Percentiles rank a stretch among this genome's conserved stretches.
Conservation (phyloP, 1,140 invertebrate species). For the Pentalonia nigronervosa region DNA sequence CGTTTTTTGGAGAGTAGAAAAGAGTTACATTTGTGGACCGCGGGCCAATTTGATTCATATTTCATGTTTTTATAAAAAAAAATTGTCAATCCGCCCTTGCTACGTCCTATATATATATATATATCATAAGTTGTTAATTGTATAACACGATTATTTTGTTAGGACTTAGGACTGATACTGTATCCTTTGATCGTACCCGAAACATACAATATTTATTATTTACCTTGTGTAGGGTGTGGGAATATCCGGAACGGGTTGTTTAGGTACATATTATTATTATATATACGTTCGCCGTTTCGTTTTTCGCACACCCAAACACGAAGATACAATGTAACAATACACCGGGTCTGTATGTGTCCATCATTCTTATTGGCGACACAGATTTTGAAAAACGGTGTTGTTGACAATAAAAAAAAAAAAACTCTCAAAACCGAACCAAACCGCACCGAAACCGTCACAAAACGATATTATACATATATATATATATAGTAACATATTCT, state of each 20-base stretch:
- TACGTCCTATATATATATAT: background rate
- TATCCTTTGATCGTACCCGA: background rate
- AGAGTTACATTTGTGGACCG: too few relatives aligned
- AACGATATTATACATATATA: background rate
- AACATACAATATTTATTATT: background rate
- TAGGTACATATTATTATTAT: too few relatives aligned
- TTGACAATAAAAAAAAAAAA: background rate
- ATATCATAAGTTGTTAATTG: background rate
- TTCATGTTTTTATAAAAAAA: too few relatives aligned
- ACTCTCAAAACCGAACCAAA: background rate
- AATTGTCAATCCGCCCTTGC: too few relatives aligned
- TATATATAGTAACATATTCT: background rate
- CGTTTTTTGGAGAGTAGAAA: too few relatives aligned
- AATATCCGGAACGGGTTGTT: conserved; percentile 28
- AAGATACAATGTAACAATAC: too few relatives aligned
- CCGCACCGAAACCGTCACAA: background rate
- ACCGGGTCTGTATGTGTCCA: background rate
- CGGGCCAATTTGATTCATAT: too few relatives aligned
- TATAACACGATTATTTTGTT: background rate
- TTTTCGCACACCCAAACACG: background rate
- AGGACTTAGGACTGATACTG: background rate
- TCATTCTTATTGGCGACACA: background rate
- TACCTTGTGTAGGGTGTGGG: background rate
- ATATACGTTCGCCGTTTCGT: background rate
- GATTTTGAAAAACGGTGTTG: background rate